Evolutionary conservation across 2,888 invertebrate genomes (phyloP), one percentile per base, ranked within the genome.

Genomic region (Polydrusus pterygomalis): DNA sequence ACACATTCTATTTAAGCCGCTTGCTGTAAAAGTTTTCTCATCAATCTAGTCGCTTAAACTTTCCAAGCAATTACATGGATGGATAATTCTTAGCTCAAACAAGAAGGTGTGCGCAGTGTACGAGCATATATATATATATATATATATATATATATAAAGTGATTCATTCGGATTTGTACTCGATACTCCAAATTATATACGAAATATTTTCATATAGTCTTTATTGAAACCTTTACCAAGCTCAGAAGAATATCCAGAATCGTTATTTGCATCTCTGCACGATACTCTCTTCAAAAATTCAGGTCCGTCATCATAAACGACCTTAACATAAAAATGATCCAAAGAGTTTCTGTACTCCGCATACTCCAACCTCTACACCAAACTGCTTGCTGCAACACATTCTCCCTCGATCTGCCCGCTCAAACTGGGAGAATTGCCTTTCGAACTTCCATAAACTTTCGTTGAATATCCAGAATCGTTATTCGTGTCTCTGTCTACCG

Each of bases 381-480:
- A 90, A 87, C 93, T 93, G 87, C 93, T 92, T 15, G 92, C 89
- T 54, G 92, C 92, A 47, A 87, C 78, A 79, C 85, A 86, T 70
- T 85, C 86, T 34, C 84, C 83, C 70, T 86, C 86, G 60, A 84
- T 85, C 80, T 87, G 86, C 51, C 91, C 92, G 43, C 93, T 93
- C 62, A 94, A 88, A 84, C 93, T 93, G 1, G 94, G 94, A n/a
- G 93, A 93, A 34, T 94, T 93, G 0, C 94, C 93, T 83, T 94
- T 93, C 8, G 93, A 93, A 79, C 94, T 94, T 0, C 93, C 94
- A 79, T 94, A 94, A 80, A 94, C 93, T 83, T 94, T 93, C 47
- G 95, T 95, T 82, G 95, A 95, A 86, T 96, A 96, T 0, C 96
- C 96, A 0, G 95, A 95, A 87, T 96, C 96, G 80, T 95, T 95